A percentile compares a stretch with the other conserved stretches of the same genome.
Conservation (phyloP, 92 coral and sea anemone genomes). For the Palythoa grandiflora region DNA sequence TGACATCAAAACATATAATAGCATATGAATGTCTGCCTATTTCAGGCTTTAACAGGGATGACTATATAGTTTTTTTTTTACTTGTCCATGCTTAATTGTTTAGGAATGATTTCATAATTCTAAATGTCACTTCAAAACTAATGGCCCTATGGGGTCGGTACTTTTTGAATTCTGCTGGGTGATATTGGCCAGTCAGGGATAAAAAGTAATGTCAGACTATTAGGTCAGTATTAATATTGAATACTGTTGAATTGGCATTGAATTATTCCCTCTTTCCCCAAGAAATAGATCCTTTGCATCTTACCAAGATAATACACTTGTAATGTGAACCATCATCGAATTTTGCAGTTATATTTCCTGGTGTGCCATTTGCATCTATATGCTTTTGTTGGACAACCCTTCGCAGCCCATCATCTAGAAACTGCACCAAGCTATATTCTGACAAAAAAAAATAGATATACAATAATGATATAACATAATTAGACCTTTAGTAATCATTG, state of each 20-base stretch:
- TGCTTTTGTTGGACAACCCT: background rate
- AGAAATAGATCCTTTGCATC: background rate
- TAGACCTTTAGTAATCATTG: background rate
- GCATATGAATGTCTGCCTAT: background rate
- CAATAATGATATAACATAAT: background rate
- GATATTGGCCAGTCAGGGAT: background rate
- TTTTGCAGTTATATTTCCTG: background rate
- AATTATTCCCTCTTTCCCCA: background rate
- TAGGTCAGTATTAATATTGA: background rate
- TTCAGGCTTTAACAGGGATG: background rate
- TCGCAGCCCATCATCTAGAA: background rate
- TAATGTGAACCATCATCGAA: background rate
- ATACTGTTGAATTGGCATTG: background rate
- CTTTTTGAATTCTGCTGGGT: no score
- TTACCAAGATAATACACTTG: background rate
- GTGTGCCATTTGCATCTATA: background rate
- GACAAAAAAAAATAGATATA: background rate
- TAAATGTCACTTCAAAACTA: no score
- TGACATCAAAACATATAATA: background rate
- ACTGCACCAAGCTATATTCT: background rate
- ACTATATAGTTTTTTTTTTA: background rate
- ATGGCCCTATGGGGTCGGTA: no score
- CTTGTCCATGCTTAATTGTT: background rate
- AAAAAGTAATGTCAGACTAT: background rate
- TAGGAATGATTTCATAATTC: no score